Base-by-base conservation (phyloP, 1,140 invertebrate genomes). In the Pteromalus puparum region DNA sequence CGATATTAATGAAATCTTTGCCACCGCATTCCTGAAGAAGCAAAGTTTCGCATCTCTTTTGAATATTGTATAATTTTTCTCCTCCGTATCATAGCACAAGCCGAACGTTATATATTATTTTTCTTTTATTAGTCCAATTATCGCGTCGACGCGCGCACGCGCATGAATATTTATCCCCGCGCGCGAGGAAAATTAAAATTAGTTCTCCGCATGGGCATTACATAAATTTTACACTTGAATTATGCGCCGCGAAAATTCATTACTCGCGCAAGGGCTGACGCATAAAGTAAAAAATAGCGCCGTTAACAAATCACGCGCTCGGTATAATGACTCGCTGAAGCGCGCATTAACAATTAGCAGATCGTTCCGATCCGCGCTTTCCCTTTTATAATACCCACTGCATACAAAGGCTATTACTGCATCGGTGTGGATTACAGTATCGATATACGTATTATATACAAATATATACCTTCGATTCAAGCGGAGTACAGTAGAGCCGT, bases 341-440 rank as follows among this genome's bases (percentile, higher is more conserved):
- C 9, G 65, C 38, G 78, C 21, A 95, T 91, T 96, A 96, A 2
- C 91, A 65, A 74, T 96, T 93, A 88, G 96, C 96, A 18, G 96
- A 90, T 4, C 96, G 73, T 91, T 97, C 18, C 68, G 67, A 68
- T 80, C 65, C 1, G 6, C 34, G 15, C 21, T 70, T 68, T 24
- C n/a, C 48, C 76, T 9, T 26, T 21, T 38, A 77, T 34, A n/a
- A n/a, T 21, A 68, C 34, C 9, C 34, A 34, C 34, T 42, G 72
- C 34, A 18, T 28, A 24, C 46, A 48, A 48, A 48, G 46, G 46
- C 10, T 13, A 46, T 12, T 46, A 97, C 34, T 96, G 90, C 15
- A 95, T 93, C 89, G 94, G 96, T 76, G 94, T 93, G n/a, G n/a
- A 10, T 48, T 9, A 3, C n/a, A 28, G 12, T 38, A 38, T 30